These are phyloP conservation scores for Spermophilus dauricus DNA, from an alignment of 2,113 vertebrate genomes.

Conservation along the genomic window DNA sequence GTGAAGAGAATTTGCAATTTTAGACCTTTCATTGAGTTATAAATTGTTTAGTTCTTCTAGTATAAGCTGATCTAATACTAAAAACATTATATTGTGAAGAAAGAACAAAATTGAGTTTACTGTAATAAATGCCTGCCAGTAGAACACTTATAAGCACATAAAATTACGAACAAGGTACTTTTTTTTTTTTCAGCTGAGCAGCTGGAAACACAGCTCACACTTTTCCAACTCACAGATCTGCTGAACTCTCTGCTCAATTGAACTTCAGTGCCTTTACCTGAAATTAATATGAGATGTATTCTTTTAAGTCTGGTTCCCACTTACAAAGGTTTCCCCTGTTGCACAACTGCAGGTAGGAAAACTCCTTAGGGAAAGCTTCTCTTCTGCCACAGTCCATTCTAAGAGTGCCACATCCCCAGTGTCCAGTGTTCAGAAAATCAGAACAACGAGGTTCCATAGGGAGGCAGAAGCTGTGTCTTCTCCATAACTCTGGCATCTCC, in stretches of 20 bases:
- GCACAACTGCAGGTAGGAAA: background rate
- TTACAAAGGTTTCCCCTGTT: background rate
- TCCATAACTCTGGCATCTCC: background rate
- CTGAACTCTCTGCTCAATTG: background rate
- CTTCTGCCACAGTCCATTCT: background rate
- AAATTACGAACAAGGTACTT: background rate
- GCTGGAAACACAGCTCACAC: background rate
- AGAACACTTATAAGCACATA: background rate
- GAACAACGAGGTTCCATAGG: background rate
- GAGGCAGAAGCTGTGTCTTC: too few relatives aligned
- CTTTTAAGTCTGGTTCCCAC: background rate
- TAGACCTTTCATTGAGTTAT: background rate
- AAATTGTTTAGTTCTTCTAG: constrained; percentile 47
- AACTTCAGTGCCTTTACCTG: background rate
- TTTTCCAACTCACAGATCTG: background rate
- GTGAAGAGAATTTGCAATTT: background rate
- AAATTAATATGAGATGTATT: background rate
- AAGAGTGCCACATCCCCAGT: background rate
- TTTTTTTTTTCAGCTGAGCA: background rate
- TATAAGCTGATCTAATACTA: background rate
- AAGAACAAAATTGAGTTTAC: constrained; percentile 9
- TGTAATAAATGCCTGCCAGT: background rate
- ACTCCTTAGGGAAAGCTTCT: background rate
- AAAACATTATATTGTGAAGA: constrained; percentile 20
- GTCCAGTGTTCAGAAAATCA: background rate